Conservation (phyloP, 2,888 invertebrate species). For the Drosophila limbata region DNA sequence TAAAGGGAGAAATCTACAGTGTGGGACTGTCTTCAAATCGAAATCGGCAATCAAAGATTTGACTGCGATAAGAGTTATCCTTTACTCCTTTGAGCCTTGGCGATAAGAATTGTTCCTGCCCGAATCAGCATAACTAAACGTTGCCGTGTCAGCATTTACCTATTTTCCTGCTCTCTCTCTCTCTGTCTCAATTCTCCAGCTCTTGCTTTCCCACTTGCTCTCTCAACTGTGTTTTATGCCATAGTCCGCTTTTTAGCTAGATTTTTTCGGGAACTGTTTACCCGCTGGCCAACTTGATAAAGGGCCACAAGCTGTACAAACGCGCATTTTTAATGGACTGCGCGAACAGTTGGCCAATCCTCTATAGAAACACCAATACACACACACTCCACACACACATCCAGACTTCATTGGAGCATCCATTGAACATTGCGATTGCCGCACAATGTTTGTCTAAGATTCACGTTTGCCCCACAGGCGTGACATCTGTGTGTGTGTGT, state of each 20-base stretch:
- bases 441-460: conserved; percentile 73
- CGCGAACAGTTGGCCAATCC: conserved; percentile 40
- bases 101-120: conserved; percentile 7
- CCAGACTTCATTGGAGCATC: conserved; percentile 18
- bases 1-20: background rate
- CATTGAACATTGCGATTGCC: conserved; percentile 51
- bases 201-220: conserved; percentile 7
- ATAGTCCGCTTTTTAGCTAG: conserved; percentile 27
- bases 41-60: conserved; percentile 5
- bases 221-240: conserved; percentile 3
- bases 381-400: conserved; percentile 14
- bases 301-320: conserved; percentile 48
- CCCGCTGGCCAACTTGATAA: conserved; percentile 43
- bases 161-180: background rate
- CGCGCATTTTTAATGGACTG: conserved; percentile 73
- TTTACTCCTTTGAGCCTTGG: conserved; percentile 8
- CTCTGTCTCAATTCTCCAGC: background rate
- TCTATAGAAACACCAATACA: conserved; percentile 18
- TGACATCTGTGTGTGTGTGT: background rate
- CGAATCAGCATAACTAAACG: conserved; percentile 19
- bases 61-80: conserved; percentile 1
- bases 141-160: conserved; percentile 38
- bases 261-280: conserved; percentile 30
- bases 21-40: no score
- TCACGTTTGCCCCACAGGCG: conserved; percentile 53